Evolutionary conservation across 2,797 vertebrate genomes (phyloP).

Genomic region (Microctenopoma stevenorrisi): DNA sequence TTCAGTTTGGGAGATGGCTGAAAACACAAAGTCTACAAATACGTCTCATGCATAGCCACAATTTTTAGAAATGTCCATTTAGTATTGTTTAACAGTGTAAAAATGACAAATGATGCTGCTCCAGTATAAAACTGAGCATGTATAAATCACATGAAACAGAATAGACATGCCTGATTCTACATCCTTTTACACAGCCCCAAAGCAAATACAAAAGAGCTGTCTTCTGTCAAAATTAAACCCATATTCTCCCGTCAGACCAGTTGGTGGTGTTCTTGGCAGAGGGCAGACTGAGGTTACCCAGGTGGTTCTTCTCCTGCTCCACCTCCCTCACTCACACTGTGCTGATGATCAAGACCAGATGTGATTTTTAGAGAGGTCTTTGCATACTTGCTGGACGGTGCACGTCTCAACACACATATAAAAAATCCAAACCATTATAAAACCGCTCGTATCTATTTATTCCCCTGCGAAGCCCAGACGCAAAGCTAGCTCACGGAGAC

Average conservation of each 20-base stretch:
- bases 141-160: slow-evolving; percentile 1
- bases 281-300: slow-evolving; percentile 69
- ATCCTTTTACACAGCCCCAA: slow-evolving; percentile 10
- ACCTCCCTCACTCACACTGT: slow-evolving; percentile 59
- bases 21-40: background rate
- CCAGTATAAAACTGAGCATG: background rate
- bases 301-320: slow-evolving; percentile 76
- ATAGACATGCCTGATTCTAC: slow-evolving; percentile 17
- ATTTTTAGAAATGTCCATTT: background rate
- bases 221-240: slow-evolving; percentile 23
- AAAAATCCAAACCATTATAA: slow-evolving; percentile 58
- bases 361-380: slow-evolving; percentile 53
- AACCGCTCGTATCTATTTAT: slow-evolving; percentile 54
- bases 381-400: slow-evolving; percentile 57
- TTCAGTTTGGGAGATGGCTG: slow-evolving; percentile 15
- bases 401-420: slow-evolving; percentile 55
- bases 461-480: slow-evolving; percentile 55
- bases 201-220: slow-evolving; percentile 21
- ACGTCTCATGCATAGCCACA: background rate
- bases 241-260: slow-evolving; percentile 27
- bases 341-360: slow-evolving; percentile 72
- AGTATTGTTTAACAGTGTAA: background rate
- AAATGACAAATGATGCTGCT: background rate
- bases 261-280: slow-evolving; percentile 57
- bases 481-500: slow-evolving; percentile 29